Evolutionary conservation across 2,888 invertebrate genomes (phyloP).

Genomic region (Drosophila fungiperda): DNA sequence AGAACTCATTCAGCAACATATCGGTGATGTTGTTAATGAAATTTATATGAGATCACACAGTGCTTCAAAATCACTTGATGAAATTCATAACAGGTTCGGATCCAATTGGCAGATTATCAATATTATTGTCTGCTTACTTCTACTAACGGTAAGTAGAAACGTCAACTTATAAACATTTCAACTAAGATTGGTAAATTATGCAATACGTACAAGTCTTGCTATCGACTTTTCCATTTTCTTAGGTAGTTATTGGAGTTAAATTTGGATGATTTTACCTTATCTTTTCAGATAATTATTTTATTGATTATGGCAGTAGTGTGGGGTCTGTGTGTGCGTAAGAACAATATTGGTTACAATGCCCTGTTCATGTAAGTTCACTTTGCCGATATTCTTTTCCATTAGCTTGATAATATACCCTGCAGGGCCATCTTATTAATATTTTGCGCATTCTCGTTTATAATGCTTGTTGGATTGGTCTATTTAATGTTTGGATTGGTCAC

Average conservation of each 20-base stretch:
- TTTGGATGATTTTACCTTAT: too few species aligned
- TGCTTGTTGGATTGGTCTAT: conserved; percentile 88
- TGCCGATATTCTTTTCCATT: too few species aligned
- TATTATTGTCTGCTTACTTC: conserved; percentile 89
- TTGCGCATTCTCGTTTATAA: conserved; percentile 89
- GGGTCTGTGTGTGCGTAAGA: conserved; percentile 2
- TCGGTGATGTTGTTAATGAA: conserved; percentile 15
- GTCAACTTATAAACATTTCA: background rate
- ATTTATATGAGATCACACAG: conserved; percentile 6
- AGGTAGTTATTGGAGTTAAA: background rate
- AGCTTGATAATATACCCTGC: conserved; percentile 32
- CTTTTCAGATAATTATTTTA: conserved; percentile 15
- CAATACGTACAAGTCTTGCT: background rate
- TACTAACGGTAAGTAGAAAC: conserved; percentile 87
- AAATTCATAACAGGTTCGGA: conserved; percentile 19
- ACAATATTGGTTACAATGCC: conserved; percentile 11
- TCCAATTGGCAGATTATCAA: conserved; percentile 82
- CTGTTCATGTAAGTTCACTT: conserved; percentile 17
- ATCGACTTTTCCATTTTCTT: background rate
- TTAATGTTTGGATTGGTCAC: conserved; percentile 89
- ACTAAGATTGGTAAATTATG: background rate
- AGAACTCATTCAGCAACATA: background rate
- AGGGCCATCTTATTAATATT: conserved; percentile 92
- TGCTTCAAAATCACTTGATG: conserved; percentile 18
- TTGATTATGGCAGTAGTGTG: conserved; percentile 7